Percentiles rank a stretch among this genome's conserved stretches.
These are phyloP conservation scores for Seriola quinqueradiata DNA, from an alignment of 2,113 vertebrate species.

Conservation along the genomic window DNA sequence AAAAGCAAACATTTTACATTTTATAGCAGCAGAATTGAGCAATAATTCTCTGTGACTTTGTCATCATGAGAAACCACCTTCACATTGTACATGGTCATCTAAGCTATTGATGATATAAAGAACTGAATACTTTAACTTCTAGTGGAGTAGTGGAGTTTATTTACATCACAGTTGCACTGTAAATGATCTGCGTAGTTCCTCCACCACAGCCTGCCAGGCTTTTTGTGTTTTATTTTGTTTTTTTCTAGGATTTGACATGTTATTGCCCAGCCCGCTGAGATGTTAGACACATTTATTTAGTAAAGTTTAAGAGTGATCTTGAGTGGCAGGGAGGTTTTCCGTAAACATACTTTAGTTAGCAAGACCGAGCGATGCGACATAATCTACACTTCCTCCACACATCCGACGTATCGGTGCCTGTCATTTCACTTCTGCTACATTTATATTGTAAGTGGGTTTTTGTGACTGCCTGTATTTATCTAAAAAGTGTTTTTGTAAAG, in stretches of 20 bases:
- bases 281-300: not conserved
- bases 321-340: slow-evolving; percentile 21
- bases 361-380: not conserved
- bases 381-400: slow-evolving; percentile 14
- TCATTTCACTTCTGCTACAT: not conserved
- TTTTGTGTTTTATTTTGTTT: not conserved
- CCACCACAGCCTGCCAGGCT: not conserved
- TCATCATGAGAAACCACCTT: not conserved
- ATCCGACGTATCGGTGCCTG: not conserved
- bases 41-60: not conserved
- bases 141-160: not conserved
- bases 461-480: slow-evolving; percentile 5
- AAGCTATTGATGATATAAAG: not conserved
- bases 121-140: not conserved
- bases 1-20: not conserved
- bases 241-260: not conserved
- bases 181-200: not conserved
- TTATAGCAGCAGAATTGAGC: not conserved
- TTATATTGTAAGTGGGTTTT: slow-evolving; percentile 1
- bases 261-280: not conserved
- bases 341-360: slow-evolving; percentile 2
- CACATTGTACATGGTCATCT: not conserved
- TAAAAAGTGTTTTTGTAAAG: not conserved
- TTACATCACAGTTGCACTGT: not conserved
- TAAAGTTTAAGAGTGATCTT: slow-evolving; percentile 23